phyloP scores from a whole-genome alignment of 2,797 vertebrate genomes.

The Myoxocephalus aenaeus region DNA sequence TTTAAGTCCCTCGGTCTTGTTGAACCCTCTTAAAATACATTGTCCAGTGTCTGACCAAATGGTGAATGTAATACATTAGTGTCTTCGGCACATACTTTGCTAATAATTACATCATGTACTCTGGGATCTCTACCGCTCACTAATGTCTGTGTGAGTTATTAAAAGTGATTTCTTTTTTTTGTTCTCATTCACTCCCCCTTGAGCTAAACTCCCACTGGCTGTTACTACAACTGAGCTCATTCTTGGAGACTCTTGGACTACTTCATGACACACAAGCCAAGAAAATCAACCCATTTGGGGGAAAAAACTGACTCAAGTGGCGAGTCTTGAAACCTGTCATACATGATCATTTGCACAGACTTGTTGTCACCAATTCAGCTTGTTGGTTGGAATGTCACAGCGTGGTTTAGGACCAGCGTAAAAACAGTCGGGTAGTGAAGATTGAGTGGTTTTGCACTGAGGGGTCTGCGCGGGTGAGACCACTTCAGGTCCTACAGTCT shows the following conservation, averaged over 20 bases:
- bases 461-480: constrained; percentile 11
- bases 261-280: constrained; percentile 43
- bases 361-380: constrained; percentile 20
- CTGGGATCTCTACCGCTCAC: constrained; percentile 20
- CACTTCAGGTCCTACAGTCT: constrained; percentile 1
- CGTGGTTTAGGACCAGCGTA: background rate
- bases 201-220: constrained; percentile 52
- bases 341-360: constrained; percentile 36
- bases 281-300: constrained; percentile 47
- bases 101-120: constrained; percentile 41
- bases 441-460: constrained; percentile 18
- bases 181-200: constrained; percentile 31
- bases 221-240: constrained; percentile 49
- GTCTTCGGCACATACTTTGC: constrained; percentile 27
- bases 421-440: constrained; percentile 17
- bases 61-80: constrained; percentile 4
- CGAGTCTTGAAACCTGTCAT: constrained; percentile 41
- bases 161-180: constrained; percentile 30
- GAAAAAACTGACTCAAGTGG: background rate
- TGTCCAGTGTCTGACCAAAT: background rate
- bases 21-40: background rate
- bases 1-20: background rate
- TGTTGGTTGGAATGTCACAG: constrained; percentile 21
- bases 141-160: constrained; percentile 25
- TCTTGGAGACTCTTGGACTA: constrained; percentile 42